phyloP scores from a whole-genome alignment of 30 jellyfish, hydroid and myxozoan species.

The Mastigias papua region DNA sequence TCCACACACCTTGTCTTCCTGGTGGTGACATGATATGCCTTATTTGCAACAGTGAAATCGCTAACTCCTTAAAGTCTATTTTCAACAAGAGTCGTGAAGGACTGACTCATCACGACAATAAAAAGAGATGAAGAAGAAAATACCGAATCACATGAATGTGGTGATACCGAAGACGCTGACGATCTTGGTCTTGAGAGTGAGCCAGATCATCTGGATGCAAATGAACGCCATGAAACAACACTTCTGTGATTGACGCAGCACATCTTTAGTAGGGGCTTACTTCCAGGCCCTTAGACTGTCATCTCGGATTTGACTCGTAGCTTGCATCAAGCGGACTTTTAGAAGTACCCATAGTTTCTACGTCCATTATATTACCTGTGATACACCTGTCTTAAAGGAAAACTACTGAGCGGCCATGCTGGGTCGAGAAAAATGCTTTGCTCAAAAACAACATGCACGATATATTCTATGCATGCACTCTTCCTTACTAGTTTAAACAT shows the following conservation, averaged over 20 bases:
- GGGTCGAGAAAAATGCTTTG: neutral
- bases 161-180: neutral
- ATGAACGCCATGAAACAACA: neutral
- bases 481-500: too few relatives aligned
- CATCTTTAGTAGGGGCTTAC: neutral
- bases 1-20: constrained; percentile 16
- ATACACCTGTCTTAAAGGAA: too few relatives aligned
- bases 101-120: neutral
- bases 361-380: too few relatives aligned
- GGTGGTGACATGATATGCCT: constrained; percentile 6
- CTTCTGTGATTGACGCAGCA: neutral
- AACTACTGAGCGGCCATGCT: too few relatives aligned
- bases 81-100: constrained; percentile 5
- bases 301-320: too few relatives aligned
- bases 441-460: too few relatives aligned
- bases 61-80: neutral
- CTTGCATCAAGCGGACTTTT: too few relatives aligned
- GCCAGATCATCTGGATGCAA: neutral
- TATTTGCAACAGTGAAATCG: constrained; percentile 13
- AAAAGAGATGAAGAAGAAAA: neutral
- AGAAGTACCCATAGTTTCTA: too few relatives aligned
- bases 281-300: neutral
- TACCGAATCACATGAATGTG: neutral
- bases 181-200: neutral
- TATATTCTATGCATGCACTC: too few relatives aligned